phyloP scores from a whole-genome alignment of 2,797 vertebrate genomes.

The Ambastaia sidthimunki region DNA sequence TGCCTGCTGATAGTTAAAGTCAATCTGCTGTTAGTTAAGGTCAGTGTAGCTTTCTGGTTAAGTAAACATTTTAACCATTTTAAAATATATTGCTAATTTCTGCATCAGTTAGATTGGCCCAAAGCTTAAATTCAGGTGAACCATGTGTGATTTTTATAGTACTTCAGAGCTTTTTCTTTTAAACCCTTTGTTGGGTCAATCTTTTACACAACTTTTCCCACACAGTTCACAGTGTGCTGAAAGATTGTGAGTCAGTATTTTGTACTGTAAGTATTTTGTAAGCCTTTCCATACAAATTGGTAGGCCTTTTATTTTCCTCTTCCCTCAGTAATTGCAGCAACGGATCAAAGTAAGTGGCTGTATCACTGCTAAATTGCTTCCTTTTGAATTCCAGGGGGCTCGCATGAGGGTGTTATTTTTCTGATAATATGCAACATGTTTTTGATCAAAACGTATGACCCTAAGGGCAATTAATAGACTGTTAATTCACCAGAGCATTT shows the following conservation, averaged over 20 bases:
- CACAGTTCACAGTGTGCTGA: background rate
- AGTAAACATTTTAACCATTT: slow-evolving; percentile 18
- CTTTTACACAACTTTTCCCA: background rate
- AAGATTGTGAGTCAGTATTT: background rate
- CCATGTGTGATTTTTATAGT: background rate
- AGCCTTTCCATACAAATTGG: background rate
- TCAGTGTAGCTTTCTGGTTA: slow-evolving; percentile 23
- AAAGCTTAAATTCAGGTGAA: background rate
- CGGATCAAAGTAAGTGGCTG: slow-evolving; percentile 73
- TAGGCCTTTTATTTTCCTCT: background rate
- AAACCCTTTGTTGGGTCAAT: background rate
- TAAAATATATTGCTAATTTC: background rate
- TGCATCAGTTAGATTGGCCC: background rate
- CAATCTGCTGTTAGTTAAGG: no score
- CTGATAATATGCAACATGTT: slow-evolving; percentile 77
- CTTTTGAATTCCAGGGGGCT: slow-evolving; percentile 74
- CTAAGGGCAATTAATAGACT: slow-evolving; percentile 75
- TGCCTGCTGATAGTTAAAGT: no score
- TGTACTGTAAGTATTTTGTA: background rate
- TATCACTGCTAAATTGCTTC: slow-evolving; percentile 69
- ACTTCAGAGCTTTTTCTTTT: background rate
- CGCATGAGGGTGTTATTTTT: slow-evolving; percentile 73
- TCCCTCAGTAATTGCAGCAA: slow-evolving; percentile 54
- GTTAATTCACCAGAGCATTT: slow-evolving; percentile 76
- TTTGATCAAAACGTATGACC: slow-evolving; percentile 69